Base-by-base conservation (phyloP, 1,140 invertebrate species). In the Bombus confusus region DNA sequence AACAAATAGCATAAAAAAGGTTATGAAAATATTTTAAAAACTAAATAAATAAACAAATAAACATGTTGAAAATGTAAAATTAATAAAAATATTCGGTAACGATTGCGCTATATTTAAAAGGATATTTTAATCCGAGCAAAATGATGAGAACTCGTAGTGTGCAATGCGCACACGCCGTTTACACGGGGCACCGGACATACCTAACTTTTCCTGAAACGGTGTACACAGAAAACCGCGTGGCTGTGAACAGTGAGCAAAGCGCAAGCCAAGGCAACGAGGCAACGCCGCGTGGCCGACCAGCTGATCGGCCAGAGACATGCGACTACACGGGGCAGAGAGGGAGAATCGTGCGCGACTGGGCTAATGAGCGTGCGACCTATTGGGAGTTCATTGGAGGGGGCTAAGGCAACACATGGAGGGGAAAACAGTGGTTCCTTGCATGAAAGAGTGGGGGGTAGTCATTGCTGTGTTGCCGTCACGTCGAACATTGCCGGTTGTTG, bases 341-440 rank as follows among this genome's bases (percentile, higher is more conserved):
- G 91, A 89, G 91, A 92, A 87, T 90, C 86, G 91, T 90, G 93
- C 93, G 91, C 92, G 92, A 93, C 92, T 94, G 92, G 93, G 92
- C 93, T 95, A 95, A 94, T 94, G 93, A 94, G 93, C 92, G 93
- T 94, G 93, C 94, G 94, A 94, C 94, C 93, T 94, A 95, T 94
- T 94, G 94, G 90, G 87, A 88, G 90, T 75, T 77, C 76, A 66
- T 69, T 83, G 90, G 90, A 76, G 86, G 86, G 77, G 89, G 64
- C 34, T 59, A 37, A 72, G 43, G 43, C 57, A n/a, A 66, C 74
- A 47, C 37, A 80, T 34, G 59, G 73, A 59, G 79, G 88, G 85
- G 80, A 64, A 80, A 82, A 77, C 87, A 80, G 80, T 66, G 80
- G 75, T 66, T n/a, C 83, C 37, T 81, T 66, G 39, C 47, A 43